Percentiles rank a stretch among this genome's conserved stretches.
Evolutionary conservation across 2,797 vertebrate genomes (phyloP).

Genomic region (Hyperoplus lanceolatus): DNA sequence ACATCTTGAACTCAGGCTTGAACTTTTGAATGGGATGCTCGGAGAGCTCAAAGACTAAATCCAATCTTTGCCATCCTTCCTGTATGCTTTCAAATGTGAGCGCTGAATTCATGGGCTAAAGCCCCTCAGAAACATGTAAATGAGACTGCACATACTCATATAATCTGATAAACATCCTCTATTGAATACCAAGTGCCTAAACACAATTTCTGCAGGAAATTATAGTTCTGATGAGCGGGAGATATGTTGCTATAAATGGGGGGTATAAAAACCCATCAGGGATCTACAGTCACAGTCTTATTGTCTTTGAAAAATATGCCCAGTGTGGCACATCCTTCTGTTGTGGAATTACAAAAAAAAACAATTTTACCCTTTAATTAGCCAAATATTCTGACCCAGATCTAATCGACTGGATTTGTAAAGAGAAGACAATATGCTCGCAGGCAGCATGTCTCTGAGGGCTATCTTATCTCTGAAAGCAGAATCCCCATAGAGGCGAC

Average conservation of each 20-base stretch:
- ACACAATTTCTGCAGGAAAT: conserved; percentile 80
- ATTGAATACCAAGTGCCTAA: conserved; percentile 78
- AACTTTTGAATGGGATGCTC: conserved; percentile 44
- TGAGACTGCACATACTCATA: conserved; percentile 74
- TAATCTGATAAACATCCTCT: conserved; percentile 79
- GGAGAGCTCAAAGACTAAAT: conserved; percentile 58
- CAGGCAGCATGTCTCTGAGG: conserved; percentile 63
- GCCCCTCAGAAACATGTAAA: conserved; percentile 76
- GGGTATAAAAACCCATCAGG: conserved; percentile 67
- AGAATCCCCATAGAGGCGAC: conserved; percentile 67
- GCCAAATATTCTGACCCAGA: conserved; percentile 81
- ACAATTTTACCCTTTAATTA: conserved; percentile 77
- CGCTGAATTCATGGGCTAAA: conserved; percentile 60
- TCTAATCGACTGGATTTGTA: conserved; percentile 72
- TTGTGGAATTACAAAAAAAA: conserved; percentile 65
- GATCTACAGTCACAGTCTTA: conserved; percentile 67
- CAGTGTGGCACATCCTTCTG: conserved; percentile 52
- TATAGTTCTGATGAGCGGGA: conserved; percentile 74
- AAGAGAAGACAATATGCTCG: conserved; percentile 56
- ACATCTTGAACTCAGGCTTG: conserved; percentile 57
- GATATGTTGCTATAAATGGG: conserved; percentile 70
- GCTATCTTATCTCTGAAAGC: conserved; percentile 72
- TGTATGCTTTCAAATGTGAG: conserved; percentile 61
- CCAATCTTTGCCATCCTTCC: conserved; percentile 47
- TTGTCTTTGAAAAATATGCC: conserved; percentile 75